Evolutionary conservation across 2,113 vertebrate species (phyloP), one percentile per base, ranked within the genome.

Genomic region (Empidonax alnorum): DNA sequence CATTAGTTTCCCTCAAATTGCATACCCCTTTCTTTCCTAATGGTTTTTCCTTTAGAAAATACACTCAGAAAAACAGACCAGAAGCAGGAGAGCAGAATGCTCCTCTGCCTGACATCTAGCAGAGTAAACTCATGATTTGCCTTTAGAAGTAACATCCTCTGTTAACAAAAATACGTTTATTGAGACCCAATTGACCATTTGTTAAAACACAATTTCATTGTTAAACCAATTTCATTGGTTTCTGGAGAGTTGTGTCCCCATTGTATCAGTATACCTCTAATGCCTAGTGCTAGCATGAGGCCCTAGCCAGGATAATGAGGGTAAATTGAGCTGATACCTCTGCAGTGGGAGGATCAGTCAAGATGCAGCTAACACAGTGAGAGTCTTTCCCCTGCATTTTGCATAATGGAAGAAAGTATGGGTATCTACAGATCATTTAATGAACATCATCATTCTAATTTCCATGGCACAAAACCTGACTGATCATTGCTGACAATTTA

Each of bases 281-380:
- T 30, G 25, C 3, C 22, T 39, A 63, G 5, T 8, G 47, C 16
- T 30, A 73, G 16, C 21, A 37, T 7, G 14, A 76, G 19, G 30
- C 11, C 50, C 31, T 23, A 2, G 25, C 35, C 56, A 65, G n/a
- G 11, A 84, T 23, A 53, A 77, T 15, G 16, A 30, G 14, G 27
- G 49, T 59, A 67, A 89, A 69, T 9, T 20, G 50, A 20, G 31
- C 7, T 10, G 5, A 69, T 31, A 37, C 21, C 69, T 41, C 42
- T 42, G 33, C 27, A 69, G 12, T 2, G 4, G 68, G 44, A 8
- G 63, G 14, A 7, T n/a, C 47, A 39, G 52, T 24, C 23, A 37
- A 28, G 35, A 65, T 55, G 50, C 39, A 61, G 4, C 9, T 31
- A 33, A 9, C 1, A 7, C 2, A n/a, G 27, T 1, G 1, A 74